Conservation (phyloP, 92 coral and sea anemone genomes). For the Meandrina meandrites region DNA sequence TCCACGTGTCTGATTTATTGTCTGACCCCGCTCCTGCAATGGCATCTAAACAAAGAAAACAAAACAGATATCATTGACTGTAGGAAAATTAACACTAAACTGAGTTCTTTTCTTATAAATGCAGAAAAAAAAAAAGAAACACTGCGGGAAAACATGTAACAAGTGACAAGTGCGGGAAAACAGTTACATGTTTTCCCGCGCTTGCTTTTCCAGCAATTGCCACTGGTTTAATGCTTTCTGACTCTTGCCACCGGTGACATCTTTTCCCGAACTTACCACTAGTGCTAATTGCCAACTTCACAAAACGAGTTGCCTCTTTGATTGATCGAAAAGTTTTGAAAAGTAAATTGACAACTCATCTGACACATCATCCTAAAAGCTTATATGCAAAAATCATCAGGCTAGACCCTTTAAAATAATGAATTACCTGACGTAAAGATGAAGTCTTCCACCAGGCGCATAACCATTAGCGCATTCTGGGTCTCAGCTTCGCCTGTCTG, state of each 20-base stretch:
- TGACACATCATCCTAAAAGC: background rate
- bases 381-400: background rate
- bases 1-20: conserved; percentile 79
- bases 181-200: too few relatives aligned
- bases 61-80: background rate
- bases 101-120: too few relatives aligned
- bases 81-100: too few relatives aligned
- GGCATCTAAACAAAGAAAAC: conserved; percentile 44
- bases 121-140: background rate
- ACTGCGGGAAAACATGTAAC: background rate
- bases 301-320: too few relatives aligned
- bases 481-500: conserved; percentile 95
- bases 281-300: too few relatives aligned
- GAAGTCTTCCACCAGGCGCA: conserved; percentile 92
- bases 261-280: too few relatives aligned
- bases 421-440: conserved; percentile 88
- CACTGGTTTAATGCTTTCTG: too few relatives aligned
- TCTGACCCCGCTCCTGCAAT: conserved; percentile 85
- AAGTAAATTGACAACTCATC: background rate
- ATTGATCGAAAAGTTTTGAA: too few relatives aligned
- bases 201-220: too few relatives aligned
- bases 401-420: background rate
- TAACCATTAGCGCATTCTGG: conserved; percentile 86
- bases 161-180: background rate
- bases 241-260: too few relatives aligned